Base-by-base conservation (phyloP, 2,113 vertebrate species). In the Gavialis gangeticus region DNA sequence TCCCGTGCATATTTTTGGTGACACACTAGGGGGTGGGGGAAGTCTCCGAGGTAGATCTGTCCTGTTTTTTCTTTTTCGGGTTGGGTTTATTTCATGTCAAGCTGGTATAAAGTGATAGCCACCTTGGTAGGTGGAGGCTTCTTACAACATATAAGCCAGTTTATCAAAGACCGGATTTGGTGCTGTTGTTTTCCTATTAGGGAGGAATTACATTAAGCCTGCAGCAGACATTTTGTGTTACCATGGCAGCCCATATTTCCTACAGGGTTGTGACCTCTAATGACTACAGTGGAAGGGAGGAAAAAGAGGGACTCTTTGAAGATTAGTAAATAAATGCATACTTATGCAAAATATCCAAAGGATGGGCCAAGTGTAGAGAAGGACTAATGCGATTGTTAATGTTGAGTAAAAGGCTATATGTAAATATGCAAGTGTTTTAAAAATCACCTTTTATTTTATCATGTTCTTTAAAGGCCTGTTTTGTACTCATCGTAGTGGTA, bases 121-220 rank as follows among this genome's bases (percentile, higher is more conserved):
- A 98, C 97, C 97, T 98, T 99, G 91, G 98, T 98, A 99, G 98
- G 98, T 99, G 99, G 98, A 95, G 64, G 98, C 98, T 98, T 98
- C 94, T 97, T 98, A 98, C 97, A 98, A 98, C 95, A 94, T 98
- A 98, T 99, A 99, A 99, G 97, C 98, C 98, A 98, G 97, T 98
- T 99, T 99, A 98, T 99, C 99, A 99, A 99, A 99, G 98, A 99
- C 96, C 96, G 98, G 98, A 99, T 99, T 99, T 99, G 98, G 97
- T 98, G 98, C 98, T 99, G 98, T 99, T 99, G 99, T 99, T 99
- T 99, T 99, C 99, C 99, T 99, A 98, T 99, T 99, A 99, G 98
- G 97, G 97, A 98, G 98, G 98, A 99, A 99, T 99, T 99, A 99
- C 98, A 98, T 98, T 99, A 99, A 99, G 98, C 99, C 98, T 98